Evolutionary conservation across 2,888 invertebrate genomes (phyloP).

Genomic region (Baccha elongata): DNA sequence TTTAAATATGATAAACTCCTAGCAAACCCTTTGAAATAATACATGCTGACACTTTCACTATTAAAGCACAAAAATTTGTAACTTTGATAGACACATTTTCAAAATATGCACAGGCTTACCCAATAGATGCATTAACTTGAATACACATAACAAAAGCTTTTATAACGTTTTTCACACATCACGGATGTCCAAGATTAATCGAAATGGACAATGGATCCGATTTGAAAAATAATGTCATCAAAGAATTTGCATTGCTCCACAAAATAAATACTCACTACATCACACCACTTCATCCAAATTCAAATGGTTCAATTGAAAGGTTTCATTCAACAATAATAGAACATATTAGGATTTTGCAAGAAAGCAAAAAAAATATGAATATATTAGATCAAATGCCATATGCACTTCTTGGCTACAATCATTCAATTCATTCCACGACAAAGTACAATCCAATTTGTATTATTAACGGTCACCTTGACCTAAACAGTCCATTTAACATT

Average conservation of each 20-base stretch:
- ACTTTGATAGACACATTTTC: slow-evolving; percentile 51
- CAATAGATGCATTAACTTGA: slow-evolving; percentile 6
- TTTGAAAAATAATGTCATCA: slow-evolving; percentile 30
- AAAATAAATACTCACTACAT: slow-evolving; percentile 28
- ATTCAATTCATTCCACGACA: slow-evolving; percentile 58
- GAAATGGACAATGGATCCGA: slow-evolving; percentile 40
- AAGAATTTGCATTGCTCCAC: slow-evolving; percentile 16
- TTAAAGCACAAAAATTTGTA: slow-evolving; percentile 39
- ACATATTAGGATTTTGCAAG: slow-evolving; percentile 48
- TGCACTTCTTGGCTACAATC: slow-evolving; percentile 54
- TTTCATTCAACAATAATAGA: slow-evolving; percentile 48
- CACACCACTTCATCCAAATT: slow-evolving; percentile 17
- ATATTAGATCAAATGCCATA: slow-evolving; percentile 34
- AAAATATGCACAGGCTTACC: slow-evolving; percentile 34
- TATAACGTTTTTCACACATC: slow-evolving; percentile 24
- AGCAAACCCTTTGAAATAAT: slow-evolving; percentile 48
- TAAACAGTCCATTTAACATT: slow-evolving; percentile 28
- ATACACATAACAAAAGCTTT: slow-evolving; percentile 16
- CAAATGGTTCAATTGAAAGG: slow-evolving; percentile 23
- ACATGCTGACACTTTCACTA: slow-evolving; percentile 36
- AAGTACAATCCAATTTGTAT: slow-evolving; percentile 44
- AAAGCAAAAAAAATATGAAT: slow-evolving; percentile 27
- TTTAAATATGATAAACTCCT: slow-evolving; percentile 22
- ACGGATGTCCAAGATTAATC: slow-evolving; percentile 19
- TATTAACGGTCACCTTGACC: slow-evolving; percentile 32